These are phyloP conservation scores for Caenorhabditis tropicalis DNA, from an alignment of 1,140 invertebrate species.

Conservation along the genomic window DNA sequence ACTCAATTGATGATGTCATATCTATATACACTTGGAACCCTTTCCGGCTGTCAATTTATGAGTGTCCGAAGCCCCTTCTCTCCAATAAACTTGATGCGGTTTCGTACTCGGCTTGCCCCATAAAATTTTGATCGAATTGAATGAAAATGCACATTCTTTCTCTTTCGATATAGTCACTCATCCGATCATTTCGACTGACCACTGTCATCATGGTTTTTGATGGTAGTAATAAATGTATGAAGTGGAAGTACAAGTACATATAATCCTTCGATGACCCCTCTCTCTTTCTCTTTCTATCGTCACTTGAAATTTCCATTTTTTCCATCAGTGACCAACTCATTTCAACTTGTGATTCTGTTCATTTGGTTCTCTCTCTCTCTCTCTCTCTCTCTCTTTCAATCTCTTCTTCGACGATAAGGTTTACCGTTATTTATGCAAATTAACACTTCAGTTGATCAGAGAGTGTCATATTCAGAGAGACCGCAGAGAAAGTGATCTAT, in stretches of 20 bases:
- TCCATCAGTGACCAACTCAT: background rate
- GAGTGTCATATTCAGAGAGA: slow-evolving; percentile 1
- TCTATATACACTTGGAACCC: background rate
- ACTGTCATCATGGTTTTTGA: slow-evolving; percentile 16
- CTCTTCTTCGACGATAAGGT: background rate
- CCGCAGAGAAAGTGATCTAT: slow-evolving; percentile 7
- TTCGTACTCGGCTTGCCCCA: slow-evolving; percentile 17
- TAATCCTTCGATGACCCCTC: slow-evolving; percentile 34
- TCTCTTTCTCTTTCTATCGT: background rate
- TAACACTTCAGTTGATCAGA: slow-evolving; percentile 14
- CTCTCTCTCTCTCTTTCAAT: background rate
- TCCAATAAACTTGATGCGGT: slow-evolving; percentile 27
- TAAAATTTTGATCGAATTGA: slow-evolving; percentile 1
- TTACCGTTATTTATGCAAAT: slow-evolving; percentile 12
- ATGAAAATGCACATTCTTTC: background rate
- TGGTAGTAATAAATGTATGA: background rate
- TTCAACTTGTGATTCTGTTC: background rate
- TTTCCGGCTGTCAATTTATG: background rate
- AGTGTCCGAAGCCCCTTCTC: slow-evolving; percentile 1
- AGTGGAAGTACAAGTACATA: too few species aligned
- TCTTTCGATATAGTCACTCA: background rate
- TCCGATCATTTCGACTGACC: background rate
- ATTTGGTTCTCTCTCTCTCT: background rate
- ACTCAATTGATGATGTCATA: background rate
- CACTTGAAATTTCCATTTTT: background rate